Conservation (phyloP, 2,888 invertebrate genomes). For the Onthophagus sagittarius region DNA sequence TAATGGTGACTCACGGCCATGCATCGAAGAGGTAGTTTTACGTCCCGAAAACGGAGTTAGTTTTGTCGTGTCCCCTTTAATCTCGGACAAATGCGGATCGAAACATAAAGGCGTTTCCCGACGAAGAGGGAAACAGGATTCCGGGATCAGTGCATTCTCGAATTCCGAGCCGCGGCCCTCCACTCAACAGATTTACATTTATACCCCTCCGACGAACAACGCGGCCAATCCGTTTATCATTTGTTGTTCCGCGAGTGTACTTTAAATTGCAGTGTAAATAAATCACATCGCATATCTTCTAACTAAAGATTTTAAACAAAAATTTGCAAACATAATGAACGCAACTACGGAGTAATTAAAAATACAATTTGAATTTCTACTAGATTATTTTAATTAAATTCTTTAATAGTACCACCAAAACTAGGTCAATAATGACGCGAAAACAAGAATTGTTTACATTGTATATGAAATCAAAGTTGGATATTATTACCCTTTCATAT, state of each 20-base stretch:
- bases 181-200: conserved; percentile 13
- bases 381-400: too few relatives aligned
- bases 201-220: conserved; percentile 7
- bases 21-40: conserved; percentile 35
- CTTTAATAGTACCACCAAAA: too few relatives aligned
- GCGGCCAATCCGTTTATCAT: conserved; percentile 11
- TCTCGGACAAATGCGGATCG: conserved; percentile 11
- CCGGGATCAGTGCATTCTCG: conserved; percentile 9
- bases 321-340: neutral
- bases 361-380: too few relatives aligned
- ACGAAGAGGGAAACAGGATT: conserved; percentile 17
- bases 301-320: neutral
- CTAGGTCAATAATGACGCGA: too few relatives aligned
- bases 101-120: conserved; percentile 34
- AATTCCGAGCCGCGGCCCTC: conserved; percentile 5
- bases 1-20: conserved; percentile 29
- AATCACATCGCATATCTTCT: neutral
- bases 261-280: conserved; percentile 10
- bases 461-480: too few relatives aligned
- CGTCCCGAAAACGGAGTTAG: conserved; percentile 38
- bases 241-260: neutral
- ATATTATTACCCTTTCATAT: too few relatives aligned
- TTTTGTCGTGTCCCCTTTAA: conserved; percentile 29
- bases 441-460: too few relatives aligned
- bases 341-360: neutral